A percentile compares a stretch with the other conserved stretches of the same genome.
Evolutionary conservation across 2,797 vertebrate species (phyloP).

Genomic region (Hemibagrus guttatus): DNA sequence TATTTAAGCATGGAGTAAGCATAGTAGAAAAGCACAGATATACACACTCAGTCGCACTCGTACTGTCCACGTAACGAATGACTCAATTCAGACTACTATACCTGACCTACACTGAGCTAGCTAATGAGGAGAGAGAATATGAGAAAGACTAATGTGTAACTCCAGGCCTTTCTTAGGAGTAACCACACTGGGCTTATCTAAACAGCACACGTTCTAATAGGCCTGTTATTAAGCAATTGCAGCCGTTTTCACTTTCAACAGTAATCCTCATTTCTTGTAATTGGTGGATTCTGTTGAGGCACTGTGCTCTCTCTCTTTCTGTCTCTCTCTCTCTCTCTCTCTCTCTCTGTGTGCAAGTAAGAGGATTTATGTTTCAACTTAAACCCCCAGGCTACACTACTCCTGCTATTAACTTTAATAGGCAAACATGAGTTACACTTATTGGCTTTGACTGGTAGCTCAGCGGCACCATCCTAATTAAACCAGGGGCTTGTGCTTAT

Average conservation of each 20-base stretch:
- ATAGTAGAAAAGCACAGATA: background rate
- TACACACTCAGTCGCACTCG: background rate
- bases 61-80: no score
- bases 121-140: background rate
- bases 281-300: constrained; percentile 70
- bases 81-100: background rate
- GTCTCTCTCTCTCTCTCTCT: constrained; percentile 35
- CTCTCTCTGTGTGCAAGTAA: constrained; percentile 27
- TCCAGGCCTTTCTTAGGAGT: constrained; percentile 62
- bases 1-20: background rate
- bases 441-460: constrained; percentile 62
- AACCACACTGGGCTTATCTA: constrained; percentile 70
- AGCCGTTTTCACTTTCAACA: constrained; percentile 71
- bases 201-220: constrained; percentile 66
- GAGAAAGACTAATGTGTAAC: constrained; percentile 58
- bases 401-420: constrained; percentile 65
- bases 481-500: constrained; percentile 52
- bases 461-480: constrained; percentile 54
- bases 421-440: constrained; percentile 67
- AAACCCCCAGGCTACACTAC: constrained; percentile 58
- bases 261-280: constrained; percentile 73
- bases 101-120: background rate
- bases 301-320: background rate
- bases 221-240: constrained; percentile 73
- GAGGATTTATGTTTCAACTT: constrained; percentile 60